Percentiles rank a stretch among this genome's conserved stretches.
phyloP scores from a whole-genome alignment of 2,113 vertebrate species.

The Notarius quadriscutis region DNA sequence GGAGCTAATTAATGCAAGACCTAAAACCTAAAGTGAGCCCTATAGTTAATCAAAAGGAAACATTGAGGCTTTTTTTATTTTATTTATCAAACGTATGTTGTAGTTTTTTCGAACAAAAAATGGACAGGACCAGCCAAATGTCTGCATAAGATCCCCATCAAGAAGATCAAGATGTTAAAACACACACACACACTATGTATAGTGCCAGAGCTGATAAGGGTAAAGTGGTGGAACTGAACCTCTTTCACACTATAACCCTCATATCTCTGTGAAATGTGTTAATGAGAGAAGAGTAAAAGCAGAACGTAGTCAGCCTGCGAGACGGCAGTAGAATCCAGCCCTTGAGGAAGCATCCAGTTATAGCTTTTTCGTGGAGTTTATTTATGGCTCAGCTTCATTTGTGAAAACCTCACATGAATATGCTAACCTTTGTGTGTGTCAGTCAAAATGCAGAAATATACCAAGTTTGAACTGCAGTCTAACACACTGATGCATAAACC shows the following conservation, averaged over 20 bases:
- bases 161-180: not conserved
- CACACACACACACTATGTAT: not conserved
- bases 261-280: constrained; percentile 42
- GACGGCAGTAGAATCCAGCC: constrained; percentile 10
- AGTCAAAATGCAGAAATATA: not conserved
- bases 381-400: constrained; percentile 32
- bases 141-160: not conserved
- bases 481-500: not conserved
- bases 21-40: not conserved
- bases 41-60: not conserved
- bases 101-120: not conserved
- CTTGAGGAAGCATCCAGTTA: constrained; percentile 18
- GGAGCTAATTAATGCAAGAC: not conserved
- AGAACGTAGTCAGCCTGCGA: constrained; percentile 15
- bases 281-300: constrained; percentile 48
- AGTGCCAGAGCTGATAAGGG: not conserved
- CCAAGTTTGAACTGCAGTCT: not conserved
- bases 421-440: constrained; percentile 8
- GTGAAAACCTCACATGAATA: constrained; percentile 30
- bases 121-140: not conserved
- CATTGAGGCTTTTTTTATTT: not conserved
- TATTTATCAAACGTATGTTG: not conserved
- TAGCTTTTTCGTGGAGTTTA: constrained; percentile 19
- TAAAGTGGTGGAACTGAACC: constrained; percentile 31
- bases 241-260: constrained; percentile 29